Percentiles rank a stretch among this genome's conserved stretches.
These are phyloP conservation scores for Macrocentrus cingulum DNA, from an alignment of 1,140 invertebrate genomes.

Conservation along the genomic window DNA sequence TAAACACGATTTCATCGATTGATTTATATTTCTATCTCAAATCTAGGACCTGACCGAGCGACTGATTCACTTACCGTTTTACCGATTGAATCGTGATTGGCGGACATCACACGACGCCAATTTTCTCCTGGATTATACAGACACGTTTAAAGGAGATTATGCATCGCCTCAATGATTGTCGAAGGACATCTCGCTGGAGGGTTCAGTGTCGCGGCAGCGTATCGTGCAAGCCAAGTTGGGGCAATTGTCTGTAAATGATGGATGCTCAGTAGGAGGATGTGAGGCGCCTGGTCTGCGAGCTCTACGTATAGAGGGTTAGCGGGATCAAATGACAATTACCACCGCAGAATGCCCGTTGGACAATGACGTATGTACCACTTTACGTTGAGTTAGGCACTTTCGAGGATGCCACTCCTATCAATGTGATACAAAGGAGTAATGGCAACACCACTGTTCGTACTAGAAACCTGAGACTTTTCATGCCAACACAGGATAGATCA, in stretches of 20 bases:
- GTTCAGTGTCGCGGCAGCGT: slow-evolving; percentile 11
- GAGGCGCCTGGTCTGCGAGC: too few relatives aligned
- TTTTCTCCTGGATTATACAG: slow-evolving; percentile 18
- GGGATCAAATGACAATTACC: slow-evolving; percentile 53
- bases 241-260: slow-evolving; percentile 54
- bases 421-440: slow-evolving; percentile 41
- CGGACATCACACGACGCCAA: too few relatives aligned
- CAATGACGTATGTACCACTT: slow-evolving; percentile 47
- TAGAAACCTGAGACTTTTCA: too few relatives aligned
- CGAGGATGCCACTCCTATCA: slow-evolving; percentile 31
- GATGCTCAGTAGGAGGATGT: slow-evolving; percentile 39
- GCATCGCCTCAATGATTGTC: slow-evolving; percentile 18
- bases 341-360: slow-evolving; percentile 43
- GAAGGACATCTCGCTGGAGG: slow-evolving; percentile 24
- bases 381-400: slow-evolving; percentile 22
- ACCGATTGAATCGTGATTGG: too few relatives aligned
- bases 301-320: too few relatives aligned
- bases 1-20: too few relatives aligned
- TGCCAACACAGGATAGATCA: too few relatives aligned
- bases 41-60: too few relatives aligned
- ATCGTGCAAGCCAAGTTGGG: slow-evolving; percentile 40
- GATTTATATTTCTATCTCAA: too few relatives aligned
- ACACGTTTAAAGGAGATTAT: slow-evolving; percentile 25
- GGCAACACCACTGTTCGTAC: too few relatives aligned
- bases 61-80: too few relatives aligned